These are phyloP conservation scores for Himalopsyche kuldschensis DNA, from an alignment of 2,888 invertebrate species.

Conservation along the genomic window DNA sequence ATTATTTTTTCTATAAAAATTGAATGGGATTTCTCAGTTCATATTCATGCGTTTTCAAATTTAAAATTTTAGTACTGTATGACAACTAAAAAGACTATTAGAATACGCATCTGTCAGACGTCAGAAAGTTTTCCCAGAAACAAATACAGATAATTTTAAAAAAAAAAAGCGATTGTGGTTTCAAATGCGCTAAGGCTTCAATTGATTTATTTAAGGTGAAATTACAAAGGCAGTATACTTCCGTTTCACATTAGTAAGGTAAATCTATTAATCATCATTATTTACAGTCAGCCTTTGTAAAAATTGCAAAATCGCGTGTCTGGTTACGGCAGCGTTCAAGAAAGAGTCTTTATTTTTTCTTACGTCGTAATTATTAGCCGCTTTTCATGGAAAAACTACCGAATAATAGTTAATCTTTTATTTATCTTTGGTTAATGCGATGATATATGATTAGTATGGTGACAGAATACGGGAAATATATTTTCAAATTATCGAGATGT, in stretches of 20 bases:
- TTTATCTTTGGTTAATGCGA: too few relatives aligned
- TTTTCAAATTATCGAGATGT: too few relatives aligned
- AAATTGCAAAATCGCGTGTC: not conserved
- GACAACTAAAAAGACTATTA: too few relatives aligned
- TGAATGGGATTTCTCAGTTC: too few relatives aligned
- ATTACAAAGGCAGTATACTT: not conserved
- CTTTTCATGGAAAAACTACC: not conserved
- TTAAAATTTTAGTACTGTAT: too few relatives aligned
- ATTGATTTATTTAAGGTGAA: not conserved
- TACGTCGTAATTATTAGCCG: not conserved
- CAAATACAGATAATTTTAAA: not conserved
- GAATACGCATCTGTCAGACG: too few relatives aligned
- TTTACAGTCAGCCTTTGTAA: not conserved
- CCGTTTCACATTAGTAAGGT: not conserved
- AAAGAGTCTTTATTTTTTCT: not conserved
- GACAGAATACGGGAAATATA: too few relatives aligned
- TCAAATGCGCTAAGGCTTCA: not conserved
- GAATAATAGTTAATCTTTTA: too few relatives aligned
- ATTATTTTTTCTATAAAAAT: too few relatives aligned
- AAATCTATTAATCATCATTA: not conserved
- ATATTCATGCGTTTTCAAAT: too few relatives aligned
- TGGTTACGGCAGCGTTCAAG: not conserved
- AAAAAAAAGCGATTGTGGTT: not conserved
- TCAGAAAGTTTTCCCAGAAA: not conserved
- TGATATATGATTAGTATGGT: too few relatives aligned